A percentile compares a stretch with the other conserved stretches of the same genome.
phyloP scores from a whole-genome alignment of 2,113 vertebrate species.

The Myiopsitta monachus region DNA sequence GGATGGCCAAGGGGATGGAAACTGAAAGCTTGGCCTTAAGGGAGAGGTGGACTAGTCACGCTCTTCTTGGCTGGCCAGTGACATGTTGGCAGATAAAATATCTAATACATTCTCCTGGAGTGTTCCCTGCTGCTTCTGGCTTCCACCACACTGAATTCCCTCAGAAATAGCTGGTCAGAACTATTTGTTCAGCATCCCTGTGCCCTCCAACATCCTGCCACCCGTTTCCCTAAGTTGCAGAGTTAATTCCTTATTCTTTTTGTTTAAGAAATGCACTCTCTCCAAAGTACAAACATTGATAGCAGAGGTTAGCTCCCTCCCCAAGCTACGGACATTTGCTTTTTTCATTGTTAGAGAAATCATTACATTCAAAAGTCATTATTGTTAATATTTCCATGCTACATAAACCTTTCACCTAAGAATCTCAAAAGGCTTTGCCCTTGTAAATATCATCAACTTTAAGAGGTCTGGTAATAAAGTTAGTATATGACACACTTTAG shows the following conservation, averaged over 20 bases:
- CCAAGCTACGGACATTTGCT: background rate
- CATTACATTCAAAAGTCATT: background rate
- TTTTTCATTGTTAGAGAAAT: background rate
- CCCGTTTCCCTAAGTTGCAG: background rate
- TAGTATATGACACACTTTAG: background rate
- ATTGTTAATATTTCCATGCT: background rate
- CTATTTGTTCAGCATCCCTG: background rate
- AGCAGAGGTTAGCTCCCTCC: background rate
- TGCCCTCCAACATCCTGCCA: background rate
- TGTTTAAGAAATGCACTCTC: background rate
- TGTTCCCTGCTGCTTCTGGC: background rate
- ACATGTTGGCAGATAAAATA: rapidly evolving
- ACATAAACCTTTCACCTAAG: background rate
- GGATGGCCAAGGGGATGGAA: background rate
- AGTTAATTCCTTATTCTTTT: background rate
- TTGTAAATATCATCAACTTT: background rate
- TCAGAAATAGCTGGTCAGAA: background rate
- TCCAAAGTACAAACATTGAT: background rate
- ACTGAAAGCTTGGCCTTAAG: background rate
- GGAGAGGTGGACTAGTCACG: background rate
- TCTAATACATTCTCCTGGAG: background rate
- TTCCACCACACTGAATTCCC: background rate
- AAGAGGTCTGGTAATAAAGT: background rate
- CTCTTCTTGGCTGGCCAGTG: background rate
- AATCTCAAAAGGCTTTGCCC: background rate